Conservation (phyloP, 2,113 vertebrate species). For the Dipodomys spectabilis region DNA sequence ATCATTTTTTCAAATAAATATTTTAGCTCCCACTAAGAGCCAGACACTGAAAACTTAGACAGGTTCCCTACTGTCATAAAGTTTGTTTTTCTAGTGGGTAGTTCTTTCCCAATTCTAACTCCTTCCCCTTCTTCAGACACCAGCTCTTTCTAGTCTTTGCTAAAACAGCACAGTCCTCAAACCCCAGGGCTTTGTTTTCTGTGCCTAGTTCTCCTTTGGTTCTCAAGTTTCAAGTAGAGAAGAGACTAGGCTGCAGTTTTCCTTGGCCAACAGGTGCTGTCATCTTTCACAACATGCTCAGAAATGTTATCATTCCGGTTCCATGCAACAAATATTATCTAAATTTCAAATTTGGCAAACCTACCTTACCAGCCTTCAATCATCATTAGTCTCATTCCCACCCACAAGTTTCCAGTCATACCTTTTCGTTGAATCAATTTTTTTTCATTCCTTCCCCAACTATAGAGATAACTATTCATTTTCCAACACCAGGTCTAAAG, state of each 20-base stretch:
- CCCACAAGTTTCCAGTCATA: conserved; percentile 18
- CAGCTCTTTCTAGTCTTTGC: background rate
- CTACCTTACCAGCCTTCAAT: conserved; percentile 9
- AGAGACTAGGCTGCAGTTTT: background rate
- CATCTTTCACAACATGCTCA: conserved; percentile 63
- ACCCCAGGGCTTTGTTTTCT: background rate
- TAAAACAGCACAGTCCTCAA: background rate
- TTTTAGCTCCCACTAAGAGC: background rate
- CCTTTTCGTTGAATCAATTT: conserved; percentile 56
- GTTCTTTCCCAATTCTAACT: background rate
- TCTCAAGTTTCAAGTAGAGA: background rate
- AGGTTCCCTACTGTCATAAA: background rate
- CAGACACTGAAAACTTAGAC: background rate
- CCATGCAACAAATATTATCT: conserved; percentile 27
- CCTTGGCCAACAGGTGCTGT: conserved; percentile 20
- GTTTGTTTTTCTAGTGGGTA: background rate
- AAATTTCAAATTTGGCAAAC: conserved; percentile 54
- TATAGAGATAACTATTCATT: conserved; percentile 46
- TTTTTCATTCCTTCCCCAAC: conserved; percentile 61
- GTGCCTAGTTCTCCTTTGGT: background rate
- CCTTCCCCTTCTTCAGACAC: background rate
- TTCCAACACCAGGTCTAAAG: conserved; percentile 43
- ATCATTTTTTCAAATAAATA: background rate
- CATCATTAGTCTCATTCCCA: background rate
- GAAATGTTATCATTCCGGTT: conserved; percentile 73